phyloP scores from a whole-genome alignment of 2,113 vertebrate species.

The Pica pica region DNA sequence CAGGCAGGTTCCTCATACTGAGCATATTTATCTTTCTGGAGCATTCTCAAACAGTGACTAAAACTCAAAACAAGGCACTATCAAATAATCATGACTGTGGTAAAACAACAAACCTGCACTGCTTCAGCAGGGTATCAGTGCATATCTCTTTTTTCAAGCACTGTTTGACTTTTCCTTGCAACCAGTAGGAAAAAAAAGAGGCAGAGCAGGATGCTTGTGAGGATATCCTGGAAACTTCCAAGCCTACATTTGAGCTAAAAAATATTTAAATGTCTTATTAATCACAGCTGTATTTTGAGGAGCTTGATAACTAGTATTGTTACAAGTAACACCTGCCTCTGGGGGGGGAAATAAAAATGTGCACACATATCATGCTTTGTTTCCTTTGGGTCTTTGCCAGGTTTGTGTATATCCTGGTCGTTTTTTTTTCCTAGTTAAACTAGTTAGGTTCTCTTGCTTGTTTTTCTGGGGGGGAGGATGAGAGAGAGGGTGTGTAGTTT shows the following conservation, averaged over 20 bases:
- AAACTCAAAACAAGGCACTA: not conserved
- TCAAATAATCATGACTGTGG: not conserved
- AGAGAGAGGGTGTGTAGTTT: not conserved
- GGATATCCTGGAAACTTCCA: not conserved
- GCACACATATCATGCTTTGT: not conserved
- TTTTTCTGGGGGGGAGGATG: accelerated
- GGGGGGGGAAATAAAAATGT: not conserved
- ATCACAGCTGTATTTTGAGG: not conserved
- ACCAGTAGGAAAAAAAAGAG: not conserved
- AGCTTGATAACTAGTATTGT: not conserved
- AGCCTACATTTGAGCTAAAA: not conserved
- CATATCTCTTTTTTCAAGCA: not conserved
- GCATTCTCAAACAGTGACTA: not conserved
- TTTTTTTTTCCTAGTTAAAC: not conserved
- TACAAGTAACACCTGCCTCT: not conserved
- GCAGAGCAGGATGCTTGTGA: not conserved
- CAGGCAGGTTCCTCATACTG: not conserved
- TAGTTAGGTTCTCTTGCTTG: not conserved
- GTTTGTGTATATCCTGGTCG: not conserved
- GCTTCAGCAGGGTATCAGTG: not conserved
- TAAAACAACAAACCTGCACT: not conserved
- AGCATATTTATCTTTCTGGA: not conserved
- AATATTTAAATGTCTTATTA: not conserved
- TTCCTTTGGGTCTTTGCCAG: not conserved
- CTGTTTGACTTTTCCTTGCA: not conserved